phyloP scores from a whole-genome alignment of 2,888 invertebrate genomes.

The Dynastes tityus region DNA sequence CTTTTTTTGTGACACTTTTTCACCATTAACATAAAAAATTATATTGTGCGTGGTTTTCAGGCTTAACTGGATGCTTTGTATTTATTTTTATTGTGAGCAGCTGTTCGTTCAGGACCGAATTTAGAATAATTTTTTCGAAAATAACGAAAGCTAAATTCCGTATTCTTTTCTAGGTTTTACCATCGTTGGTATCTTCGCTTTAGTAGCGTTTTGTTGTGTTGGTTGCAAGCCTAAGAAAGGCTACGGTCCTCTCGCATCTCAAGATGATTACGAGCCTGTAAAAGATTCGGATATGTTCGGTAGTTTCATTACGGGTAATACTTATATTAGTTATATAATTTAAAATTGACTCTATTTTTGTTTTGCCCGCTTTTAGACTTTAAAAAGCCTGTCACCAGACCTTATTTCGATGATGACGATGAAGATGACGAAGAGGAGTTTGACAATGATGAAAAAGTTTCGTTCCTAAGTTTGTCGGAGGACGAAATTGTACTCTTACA shows the following conservation, averaged over 20 bases:
- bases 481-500: constrained; percentile 58
- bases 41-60: too few species aligned
- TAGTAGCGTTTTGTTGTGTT: constrained; percentile 75
- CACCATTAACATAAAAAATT: too few species aligned
- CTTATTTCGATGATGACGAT: constrained; percentile 83
- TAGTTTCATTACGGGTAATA: constrained; percentile 36
- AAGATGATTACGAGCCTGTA: constrained; percentile 71
- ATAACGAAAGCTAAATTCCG: constrained; percentile 25
- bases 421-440: constrained; percentile 65
- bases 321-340: neutral
- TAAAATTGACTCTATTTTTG: neutral
- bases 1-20: too few species aligned
- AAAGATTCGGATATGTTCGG: constrained; percentile 49
- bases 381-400: constrained; percentile 70
- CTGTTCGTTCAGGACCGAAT: too few species aligned
- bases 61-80: too few species aligned
- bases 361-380: constrained; percentile 55
- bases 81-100: too few species aligned
- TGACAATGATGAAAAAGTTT: constrained; percentile 56
- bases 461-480: constrained; percentile 56
- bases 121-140: neutral
- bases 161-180: constrained; percentile 72
- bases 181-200: constrained; percentile 72
- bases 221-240: constrained; percentile 71
- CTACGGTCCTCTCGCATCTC: constrained; percentile 74